Percentiles rank a stretch among this genome's conserved stretches.
These are phyloP conservation scores for Lochmaea capreae DNA, from an alignment of 2,888 invertebrate species.

Conservation along the genomic window DNA sequence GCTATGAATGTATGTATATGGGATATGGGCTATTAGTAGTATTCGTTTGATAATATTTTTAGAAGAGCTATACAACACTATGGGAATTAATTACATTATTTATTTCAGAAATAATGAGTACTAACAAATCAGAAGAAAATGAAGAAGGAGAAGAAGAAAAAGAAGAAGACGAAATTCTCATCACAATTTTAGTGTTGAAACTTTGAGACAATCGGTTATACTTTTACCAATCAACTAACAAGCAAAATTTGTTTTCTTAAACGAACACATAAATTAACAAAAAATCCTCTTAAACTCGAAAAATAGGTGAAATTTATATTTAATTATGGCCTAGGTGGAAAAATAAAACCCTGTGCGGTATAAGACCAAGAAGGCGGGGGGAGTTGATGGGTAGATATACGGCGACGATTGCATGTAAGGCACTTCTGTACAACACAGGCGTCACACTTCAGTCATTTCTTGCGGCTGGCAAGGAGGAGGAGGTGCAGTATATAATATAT, in stretches of 20 bases:
- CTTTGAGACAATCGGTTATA: too few species aligned
- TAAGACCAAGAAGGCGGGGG: conserved; percentile 51
- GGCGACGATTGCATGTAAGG: conserved; percentile 51
- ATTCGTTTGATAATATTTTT: too few species aligned
- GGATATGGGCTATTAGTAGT: too few species aligned
- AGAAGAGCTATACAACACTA: too few species aligned
- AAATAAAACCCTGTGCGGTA: conserved; percentile 55
- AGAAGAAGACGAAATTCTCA: too few species aligned
- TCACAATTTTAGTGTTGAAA: too few species aligned
- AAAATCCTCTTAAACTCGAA: background rate
- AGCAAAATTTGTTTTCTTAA: background rate
- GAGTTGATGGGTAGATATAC: conserved; percentile 53
- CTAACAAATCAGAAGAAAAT: too few species aligned
- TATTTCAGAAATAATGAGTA: too few species aligned
- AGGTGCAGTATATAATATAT: conserved; percentile 42
- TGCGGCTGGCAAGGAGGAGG: conserved; percentile 37
- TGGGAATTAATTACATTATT: too few species aligned
- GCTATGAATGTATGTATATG: too few species aligned
- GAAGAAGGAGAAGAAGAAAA: too few species aligned
- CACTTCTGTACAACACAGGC: conserved; percentile 52
- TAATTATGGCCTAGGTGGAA: conserved; percentile 44
- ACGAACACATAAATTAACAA: background rate
- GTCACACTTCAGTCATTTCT: conserved; percentile 49
- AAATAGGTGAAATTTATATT: background rate
- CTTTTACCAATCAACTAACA: too few species aligned